Evolutionary conservation across 1,140 invertebrate species (phyloP).

Genomic region (Apocrypta bakeri): DNA sequence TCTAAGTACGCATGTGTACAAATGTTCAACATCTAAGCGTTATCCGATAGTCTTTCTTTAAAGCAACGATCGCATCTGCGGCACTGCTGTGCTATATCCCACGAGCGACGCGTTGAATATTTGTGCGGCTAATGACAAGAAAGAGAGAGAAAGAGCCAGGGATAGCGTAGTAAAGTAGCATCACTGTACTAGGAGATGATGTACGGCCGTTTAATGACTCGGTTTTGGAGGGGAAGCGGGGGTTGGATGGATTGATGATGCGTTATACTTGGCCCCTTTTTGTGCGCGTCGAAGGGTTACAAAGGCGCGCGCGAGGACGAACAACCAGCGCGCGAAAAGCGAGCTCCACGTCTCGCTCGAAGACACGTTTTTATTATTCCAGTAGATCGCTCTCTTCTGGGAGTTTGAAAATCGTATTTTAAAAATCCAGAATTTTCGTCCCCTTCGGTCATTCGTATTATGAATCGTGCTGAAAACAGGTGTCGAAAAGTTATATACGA

Average conservation of each 20-base stretch:
- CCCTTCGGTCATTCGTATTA: no score
- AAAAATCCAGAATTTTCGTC: no score
- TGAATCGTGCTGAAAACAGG: no score
- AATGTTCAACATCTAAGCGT: background rate
- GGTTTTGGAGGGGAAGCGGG: constrained; percentile 24
- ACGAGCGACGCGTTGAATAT: constrained; percentile 50
- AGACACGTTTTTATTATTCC: no score
- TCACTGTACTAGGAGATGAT: constrained; percentile 56
- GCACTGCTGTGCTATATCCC: background rate
- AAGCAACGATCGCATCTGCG: constrained; percentile 39
- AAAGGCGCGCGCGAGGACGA: constrained; percentile 7
- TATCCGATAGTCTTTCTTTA: background rate
- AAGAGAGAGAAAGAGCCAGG: background rate
- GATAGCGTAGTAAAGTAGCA: background rate
- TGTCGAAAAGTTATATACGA: no score
- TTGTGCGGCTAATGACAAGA: constrained; percentile 51
- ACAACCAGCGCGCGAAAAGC: constrained; percentile 43
- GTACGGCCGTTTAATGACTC: constrained; percentile 64
- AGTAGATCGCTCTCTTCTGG: no score
- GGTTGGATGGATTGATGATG: constrained; percentile 19
- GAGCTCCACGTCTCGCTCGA: constrained; percentile 41
- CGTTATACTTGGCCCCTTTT: constrained; percentile 10
- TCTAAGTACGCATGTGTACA: no score
- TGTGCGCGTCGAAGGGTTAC: constrained; percentile 36
- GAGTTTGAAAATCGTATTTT: background rate